A percentile compares a stretch with the other conserved stretches of the same genome.
Evolutionary conservation across 2,797 vertebrate genomes (phyloP).

Genomic region (Pangasius mekongensis): DNA sequence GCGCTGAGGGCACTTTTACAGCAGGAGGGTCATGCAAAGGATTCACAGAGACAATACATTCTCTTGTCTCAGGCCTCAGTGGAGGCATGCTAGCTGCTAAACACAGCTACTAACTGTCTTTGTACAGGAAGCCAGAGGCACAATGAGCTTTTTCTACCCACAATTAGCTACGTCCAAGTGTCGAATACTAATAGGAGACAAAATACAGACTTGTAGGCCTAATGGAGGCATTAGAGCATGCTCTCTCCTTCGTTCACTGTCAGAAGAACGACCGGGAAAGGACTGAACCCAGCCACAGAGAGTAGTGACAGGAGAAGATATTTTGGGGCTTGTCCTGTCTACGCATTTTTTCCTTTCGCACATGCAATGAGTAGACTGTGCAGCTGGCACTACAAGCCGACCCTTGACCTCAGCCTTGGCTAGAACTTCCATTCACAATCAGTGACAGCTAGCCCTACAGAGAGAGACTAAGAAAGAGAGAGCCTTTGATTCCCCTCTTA

Average conservation of each 20-base stretch:
- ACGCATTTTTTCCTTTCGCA: slow-evolving; percentile 47
- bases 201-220: slow-evolving; percentile 36
- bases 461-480: slow-evolving; percentile 53
- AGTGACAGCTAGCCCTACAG: slow-evolving; percentile 54
- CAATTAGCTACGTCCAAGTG: slow-evolving; percentile 74
- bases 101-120: slow-evolving; percentile 71
- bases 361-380: slow-evolving; percentile 71
- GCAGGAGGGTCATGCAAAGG: slow-evolving; percentile 65
- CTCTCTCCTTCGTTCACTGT: slow-evolving; percentile 48
- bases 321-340: slow-evolving; percentile 40
- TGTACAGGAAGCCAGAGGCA: slow-evolving; percentile 69
- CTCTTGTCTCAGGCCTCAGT: slow-evolving; percentile 64
- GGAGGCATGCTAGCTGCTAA: slow-evolving; percentile 69
- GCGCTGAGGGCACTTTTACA: slow-evolving; percentile 66
- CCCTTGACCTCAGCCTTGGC: slow-evolving; percentile 79
- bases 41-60: slow-evolving; percentile 67
- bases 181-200: slow-evolving; percentile 74
- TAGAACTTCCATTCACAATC: slow-evolving; percentile 68
- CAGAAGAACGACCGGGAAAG: slow-evolving; percentile 27
- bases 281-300: not conserved
- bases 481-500: slow-evolving; percentile 75
- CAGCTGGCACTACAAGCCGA: slow-evolving; percentile 88
- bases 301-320: slow-evolving; percentile 27
- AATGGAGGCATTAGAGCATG: slow-evolving; percentile 12
- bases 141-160: slow-evolving; percentile 73